These are phyloP conservation scores for Drosophila grimshawi DNA, from an alignment of 1,140 invertebrate genomes.

Conservation along the genomic window DNA sequence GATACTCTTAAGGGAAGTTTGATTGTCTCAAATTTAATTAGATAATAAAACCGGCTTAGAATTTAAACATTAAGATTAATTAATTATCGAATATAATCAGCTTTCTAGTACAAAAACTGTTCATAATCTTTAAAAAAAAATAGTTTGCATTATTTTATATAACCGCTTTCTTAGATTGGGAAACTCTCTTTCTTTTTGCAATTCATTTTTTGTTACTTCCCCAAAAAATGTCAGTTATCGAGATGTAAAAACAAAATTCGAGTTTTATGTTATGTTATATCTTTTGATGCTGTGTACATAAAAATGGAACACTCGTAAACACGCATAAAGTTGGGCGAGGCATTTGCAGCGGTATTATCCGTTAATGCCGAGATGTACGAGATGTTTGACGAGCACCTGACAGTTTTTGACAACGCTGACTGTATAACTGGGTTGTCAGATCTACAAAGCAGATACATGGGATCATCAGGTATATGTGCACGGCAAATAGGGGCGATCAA, in stretches of 20 bases:
- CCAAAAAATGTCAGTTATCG: neutral
- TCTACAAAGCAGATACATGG: constrained; percentile 22
- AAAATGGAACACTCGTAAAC: constrained; percentile 11
- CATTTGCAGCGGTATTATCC: constrained; percentile 9
- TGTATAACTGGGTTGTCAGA: constrained; percentile 23
- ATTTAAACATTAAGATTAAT: no score
- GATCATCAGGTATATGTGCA: constrained; percentile 2
- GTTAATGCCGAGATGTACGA: constrained; percentile 22
- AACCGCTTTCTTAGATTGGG: no score
- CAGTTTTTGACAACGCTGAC: constrained; percentile 6
- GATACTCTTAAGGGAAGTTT: no score
- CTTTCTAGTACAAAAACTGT: no score
- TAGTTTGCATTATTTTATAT: no score
- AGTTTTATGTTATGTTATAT: neutral
- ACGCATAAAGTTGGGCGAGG: constrained; percentile 40
- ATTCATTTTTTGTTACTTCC: neutral
- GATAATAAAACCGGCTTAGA: no score
- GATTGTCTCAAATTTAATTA: no score
- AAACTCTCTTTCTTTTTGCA: no score
- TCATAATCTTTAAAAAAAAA: no score
- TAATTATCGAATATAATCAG: no score
- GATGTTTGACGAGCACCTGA: constrained; percentile 33
- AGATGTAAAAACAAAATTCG: constrained; percentile 6
- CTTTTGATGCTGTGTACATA: neutral
- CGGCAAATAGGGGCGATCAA: constrained; percentile 11